These are phyloP conservation scores for Emydura subglobosa DNA, from an alignment of 2,113 vertebrate genomes.

Conservation along the genomic window DNA sequence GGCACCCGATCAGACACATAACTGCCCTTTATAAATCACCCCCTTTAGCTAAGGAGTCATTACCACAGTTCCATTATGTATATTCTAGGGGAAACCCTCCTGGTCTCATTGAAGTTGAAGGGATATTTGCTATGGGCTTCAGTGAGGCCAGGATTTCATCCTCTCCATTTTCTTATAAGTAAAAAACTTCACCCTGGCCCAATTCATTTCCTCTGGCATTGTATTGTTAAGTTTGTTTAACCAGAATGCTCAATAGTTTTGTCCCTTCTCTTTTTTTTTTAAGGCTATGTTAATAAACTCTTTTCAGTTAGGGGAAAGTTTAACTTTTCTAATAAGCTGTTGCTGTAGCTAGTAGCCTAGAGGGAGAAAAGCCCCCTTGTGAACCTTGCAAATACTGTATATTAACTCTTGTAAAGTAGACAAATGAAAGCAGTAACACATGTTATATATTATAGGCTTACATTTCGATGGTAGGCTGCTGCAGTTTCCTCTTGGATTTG, in stretches of 20 bases:
- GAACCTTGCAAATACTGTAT: constrained; percentile 19
- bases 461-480: constrained; percentile 37
- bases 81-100: constrained; percentile 13
- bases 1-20: background rate
- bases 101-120: background rate
- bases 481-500: constrained; percentile 33
- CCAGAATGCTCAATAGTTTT: constrained; percentile 7
- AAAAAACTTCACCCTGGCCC: constrained; percentile 34
- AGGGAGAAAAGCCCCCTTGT: constrained; percentile 46
- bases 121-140: background rate
- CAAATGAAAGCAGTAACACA: constrained; percentile 50
- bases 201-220: constrained; percentile 66
- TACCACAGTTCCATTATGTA: background rate
- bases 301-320: constrained; percentile 30
- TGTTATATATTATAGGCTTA: constrained; percentile 59
- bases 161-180: constrained; percentile 44
- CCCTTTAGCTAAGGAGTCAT: background rate
- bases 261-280: background rate
- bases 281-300: background rate
- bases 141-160: background rate
- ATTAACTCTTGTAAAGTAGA: constrained; percentile 57
- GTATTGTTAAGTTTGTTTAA: constrained; percentile 42
- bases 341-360: constrained; percentile 49
- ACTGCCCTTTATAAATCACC: background rate
- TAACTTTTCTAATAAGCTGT: constrained; percentile 48